These are phyloP conservation scores for Ranitomeya imitator DNA, from an alignment of 2,113 vertebrate species.

Conservation along the genomic window DNA sequence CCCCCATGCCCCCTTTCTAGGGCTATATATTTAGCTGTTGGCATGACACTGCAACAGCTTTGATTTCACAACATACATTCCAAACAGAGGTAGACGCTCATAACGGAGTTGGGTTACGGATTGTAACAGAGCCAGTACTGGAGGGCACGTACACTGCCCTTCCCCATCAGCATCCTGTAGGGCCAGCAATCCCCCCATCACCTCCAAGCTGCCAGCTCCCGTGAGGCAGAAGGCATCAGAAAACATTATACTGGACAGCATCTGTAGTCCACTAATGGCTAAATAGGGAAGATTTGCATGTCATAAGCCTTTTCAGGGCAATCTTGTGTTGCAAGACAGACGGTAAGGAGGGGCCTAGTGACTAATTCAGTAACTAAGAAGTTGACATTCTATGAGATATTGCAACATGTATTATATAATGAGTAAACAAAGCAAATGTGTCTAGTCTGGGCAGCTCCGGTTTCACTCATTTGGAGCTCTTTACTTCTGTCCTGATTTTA, in stretches of 20 bases:
- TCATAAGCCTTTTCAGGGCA: neutral
- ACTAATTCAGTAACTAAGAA: neutral
- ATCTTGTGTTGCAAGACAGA: neutral
- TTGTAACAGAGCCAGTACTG: constrained; percentile 49
- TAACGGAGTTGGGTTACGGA: constrained; percentile 50
- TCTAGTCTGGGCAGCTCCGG: neutral
- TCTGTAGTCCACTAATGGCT: neutral
- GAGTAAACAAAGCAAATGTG: neutral
- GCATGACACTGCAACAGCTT: constrained; percentile 55
- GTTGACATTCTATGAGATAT: neutral
- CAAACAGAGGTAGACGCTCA: constrained; percentile 49
- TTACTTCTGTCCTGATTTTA: neutral
- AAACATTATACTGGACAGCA: neutral
- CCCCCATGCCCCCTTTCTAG: constrained; percentile 21
- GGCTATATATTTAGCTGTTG: constrained; percentile 57
- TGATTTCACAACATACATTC: constrained; percentile 57
- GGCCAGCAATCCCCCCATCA: constrained; percentile 13
- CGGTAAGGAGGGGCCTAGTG: neutral
- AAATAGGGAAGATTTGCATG: neutral
- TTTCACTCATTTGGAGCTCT: neutral
- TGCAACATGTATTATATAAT: constrained; percentile 20
- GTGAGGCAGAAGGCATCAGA: neutral
- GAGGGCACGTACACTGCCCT: constrained; percentile 53
- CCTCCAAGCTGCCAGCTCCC: neutral
- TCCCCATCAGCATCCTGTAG: constrained; percentile 41